These are phyloP conservation scores for Petroica traversi DNA, from an alignment of 2,113 vertebrate genomes.

Conservation along the genomic window DNA sequence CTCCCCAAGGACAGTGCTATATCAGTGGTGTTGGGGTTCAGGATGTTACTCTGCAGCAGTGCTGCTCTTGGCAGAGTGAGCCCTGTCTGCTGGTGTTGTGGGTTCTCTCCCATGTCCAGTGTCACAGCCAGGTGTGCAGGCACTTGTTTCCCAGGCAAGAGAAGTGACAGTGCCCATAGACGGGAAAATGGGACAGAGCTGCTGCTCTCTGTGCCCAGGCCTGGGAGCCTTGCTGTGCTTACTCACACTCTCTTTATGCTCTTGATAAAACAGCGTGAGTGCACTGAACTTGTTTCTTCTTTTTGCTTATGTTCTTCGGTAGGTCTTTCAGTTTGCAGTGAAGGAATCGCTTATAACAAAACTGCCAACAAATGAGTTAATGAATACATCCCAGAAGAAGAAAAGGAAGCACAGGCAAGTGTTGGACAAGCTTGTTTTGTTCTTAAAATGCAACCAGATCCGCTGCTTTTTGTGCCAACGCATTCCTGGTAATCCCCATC, in stretches of 20 bases:
- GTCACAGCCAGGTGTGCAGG: not conserved
- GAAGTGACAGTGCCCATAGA: accelerated
- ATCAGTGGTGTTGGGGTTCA: not conserved
- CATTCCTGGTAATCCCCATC: constrained; percentile 53
- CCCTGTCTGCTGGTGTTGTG: accelerated
- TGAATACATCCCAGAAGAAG: constrained; percentile 94
- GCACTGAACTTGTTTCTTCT: not conserved
- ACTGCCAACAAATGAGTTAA: constrained; percentile 88
- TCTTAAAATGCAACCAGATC: constrained; percentile 26
- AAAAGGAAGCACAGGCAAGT: constrained; percentile 95
- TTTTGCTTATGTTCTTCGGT: not conserved
- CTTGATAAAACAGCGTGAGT: not conserved
- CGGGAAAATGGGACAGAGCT: not conserved
- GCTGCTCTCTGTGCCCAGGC: not conserved
- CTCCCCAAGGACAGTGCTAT: accelerated
- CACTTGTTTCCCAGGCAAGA: not conserved
- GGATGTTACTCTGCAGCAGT: not conserved
- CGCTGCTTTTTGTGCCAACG: not conserved
- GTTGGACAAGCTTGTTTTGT: constrained; percentile 31
- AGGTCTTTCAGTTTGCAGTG: constrained; percentile 98
- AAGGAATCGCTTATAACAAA: constrained; percentile 92
- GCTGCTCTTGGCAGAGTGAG: not conserved
- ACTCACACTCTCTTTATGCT: not conserved
- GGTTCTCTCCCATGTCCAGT: not conserved
- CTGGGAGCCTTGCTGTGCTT: not conserved